Conservation (phyloP, 2,888 invertebrate species). For the Oeneis ivallda region DNA sequence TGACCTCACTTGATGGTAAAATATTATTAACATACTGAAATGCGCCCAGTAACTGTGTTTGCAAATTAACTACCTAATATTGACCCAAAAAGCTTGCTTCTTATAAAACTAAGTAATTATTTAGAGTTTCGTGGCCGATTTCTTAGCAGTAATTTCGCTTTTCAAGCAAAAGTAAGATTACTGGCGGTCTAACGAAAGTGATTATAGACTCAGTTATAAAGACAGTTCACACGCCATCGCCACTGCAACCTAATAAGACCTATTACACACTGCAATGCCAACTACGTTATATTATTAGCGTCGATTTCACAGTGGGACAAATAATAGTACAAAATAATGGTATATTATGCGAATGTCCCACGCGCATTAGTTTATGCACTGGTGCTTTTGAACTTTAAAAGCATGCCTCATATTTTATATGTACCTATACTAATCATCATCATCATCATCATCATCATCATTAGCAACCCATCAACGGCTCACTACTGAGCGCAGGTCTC, state of each 20-base stretch:
- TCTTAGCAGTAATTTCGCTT: not conserved
- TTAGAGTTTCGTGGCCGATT: not conserved
- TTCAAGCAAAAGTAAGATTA: conserved; percentile 23
- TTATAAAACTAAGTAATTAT: not conserved
- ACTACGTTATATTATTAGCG: conserved; percentile 21
- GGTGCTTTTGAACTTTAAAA: not conserved
- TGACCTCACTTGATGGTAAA: too few relatives aligned
- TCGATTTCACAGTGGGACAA: conserved; percentile 22
- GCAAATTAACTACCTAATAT: not conserved
- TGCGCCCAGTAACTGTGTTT: not conserved
- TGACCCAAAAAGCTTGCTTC: not conserved
- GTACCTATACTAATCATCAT: too few relatives aligned
- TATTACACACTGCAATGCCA: conserved; percentile 23
- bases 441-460: too few relatives aligned
- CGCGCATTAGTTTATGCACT: conserved; percentile 24
- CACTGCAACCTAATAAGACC: conserved; percentile 26
- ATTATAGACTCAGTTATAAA: conserved; percentile 24
- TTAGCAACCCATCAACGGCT: too few relatives aligned
- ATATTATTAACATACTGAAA: too few relatives aligned
- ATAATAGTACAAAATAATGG: conserved; percentile 22
- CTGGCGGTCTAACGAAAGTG: conserved; percentile 31
- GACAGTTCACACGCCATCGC: conserved; percentile 33
- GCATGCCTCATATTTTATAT: too few relatives aligned
- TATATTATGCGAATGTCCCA: conserved; percentile 23
- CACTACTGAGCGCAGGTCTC: too few relatives aligned